Base-by-base conservation (phyloP, 1,140 invertebrate genomes). In the Drosophila virilis region DNA sequence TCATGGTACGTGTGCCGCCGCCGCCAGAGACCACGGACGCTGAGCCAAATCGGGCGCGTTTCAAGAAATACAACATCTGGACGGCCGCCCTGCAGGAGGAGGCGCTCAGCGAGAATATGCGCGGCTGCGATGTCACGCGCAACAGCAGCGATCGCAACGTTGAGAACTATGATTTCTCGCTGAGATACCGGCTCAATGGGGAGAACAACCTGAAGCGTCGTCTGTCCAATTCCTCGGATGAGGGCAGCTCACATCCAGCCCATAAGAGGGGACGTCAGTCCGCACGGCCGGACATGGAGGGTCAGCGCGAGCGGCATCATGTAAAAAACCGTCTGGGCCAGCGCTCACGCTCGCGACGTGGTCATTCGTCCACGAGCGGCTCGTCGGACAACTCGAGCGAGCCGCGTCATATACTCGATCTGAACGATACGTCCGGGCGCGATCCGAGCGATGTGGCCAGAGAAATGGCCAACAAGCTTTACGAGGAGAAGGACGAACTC, bases 391-490 rank as follows among this genome's bases (percentile, higher is more conserved):
- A 77, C 5, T 91, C 79, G 3, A 78, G 78, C 17, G 82, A 91
- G 45, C 78, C 90, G 0, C 59, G 91, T 43, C 74, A 82, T 65
- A 94, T 93, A 69, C 90, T 93, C 2, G 93, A 94, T 58, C 92
- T 93, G 35, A 91, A 88, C 28, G 91, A 93, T n/a, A 66, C 66
- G 7, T 37, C 10, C 6, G 91, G 91, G 13, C 93, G 93, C 50
- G 91, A 93, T 45, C 90, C 94, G 50, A 93, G 93, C 7, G 94
- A 94, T 68, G 93, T 96, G 60, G 95, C 95, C 37, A 93, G 91
- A 50, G 95, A 97, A 84, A 96, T 96, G 78, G 94, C 95, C 10
- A 93, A 93, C 40, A 96, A 96, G 90, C 93, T 97, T 15, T 93
- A 90, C 57, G 96, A 97, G 91, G 94, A 95, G 66, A 96, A 96